Evolutionary conservation across 2,113 vertebrate genomes (phyloP), one percentile per base, ranked within the genome.

Genomic region (Sardina pilchardus): DNA sequence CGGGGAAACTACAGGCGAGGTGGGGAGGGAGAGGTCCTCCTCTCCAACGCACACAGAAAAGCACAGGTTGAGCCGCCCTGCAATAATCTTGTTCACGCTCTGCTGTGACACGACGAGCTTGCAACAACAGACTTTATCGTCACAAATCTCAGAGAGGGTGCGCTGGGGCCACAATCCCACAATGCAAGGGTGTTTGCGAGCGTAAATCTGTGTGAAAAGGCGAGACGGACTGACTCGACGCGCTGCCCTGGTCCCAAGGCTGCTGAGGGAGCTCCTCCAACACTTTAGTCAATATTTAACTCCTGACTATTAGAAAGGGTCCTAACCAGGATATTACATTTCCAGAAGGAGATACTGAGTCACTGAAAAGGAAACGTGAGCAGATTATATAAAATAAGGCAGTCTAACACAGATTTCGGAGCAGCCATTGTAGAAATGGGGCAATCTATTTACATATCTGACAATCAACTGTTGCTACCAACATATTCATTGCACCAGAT

Each of bases 81-180:
- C 92, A 93, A 93, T 78, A 78, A 78, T 78, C 71, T 94, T 94
- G 92, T 91, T 93, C 93, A 94, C 89, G 88, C 92, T 91, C 86
- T 80, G 89, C 89, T 89, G 91, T 87, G 91, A 90, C 90, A 91
- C 90, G 91, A 91, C 85, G 56, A 92, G 88, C 85, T 87, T 83
- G 90, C 88, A 91, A 92, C 91, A 78, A 67, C 63, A 67, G 63
- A 67, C n/a, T 26, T 67, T 67, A 67, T 78, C 71, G 30, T 78
- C 71, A 78, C 26, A 78, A 78, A 78, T 78, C 71, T 78, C 26
- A 78, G 26, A 78, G 26, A 67, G 63, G 9, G 26, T 67, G 63
- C 53, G 6, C 53, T 59, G 26, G 9, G n/a, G 63, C 19, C 53
- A 24, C 53, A 59, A 24, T 67, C n/a, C 63, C n/a, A 67, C 63